Evolutionary conservation across 2,888 invertebrate species (phyloP).

Genomic region (Chironomus tentans): DNA sequence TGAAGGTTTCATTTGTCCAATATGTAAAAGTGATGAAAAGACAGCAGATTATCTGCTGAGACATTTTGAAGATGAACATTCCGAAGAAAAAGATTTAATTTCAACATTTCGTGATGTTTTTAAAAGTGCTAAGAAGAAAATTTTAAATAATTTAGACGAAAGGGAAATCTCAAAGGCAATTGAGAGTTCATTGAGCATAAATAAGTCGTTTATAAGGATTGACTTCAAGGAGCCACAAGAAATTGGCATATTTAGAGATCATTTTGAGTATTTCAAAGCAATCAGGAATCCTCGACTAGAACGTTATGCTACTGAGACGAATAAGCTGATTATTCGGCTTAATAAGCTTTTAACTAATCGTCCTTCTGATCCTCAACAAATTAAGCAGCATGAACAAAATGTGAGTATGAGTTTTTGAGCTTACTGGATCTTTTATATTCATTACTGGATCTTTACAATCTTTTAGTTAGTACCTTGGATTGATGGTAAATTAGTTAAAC

Average conservation of each 20-base stretch:
- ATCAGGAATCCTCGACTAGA: constrained; percentile 64
- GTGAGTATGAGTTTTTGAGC: constrained; percentile 37
- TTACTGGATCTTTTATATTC: background rate
- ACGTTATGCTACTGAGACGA: constrained; percentile 87
- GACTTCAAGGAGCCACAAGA: constrained; percentile 50
- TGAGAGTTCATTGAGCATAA: too few relatives aligned
- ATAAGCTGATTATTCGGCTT: constrained; percentile 86
- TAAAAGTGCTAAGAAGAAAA: constrained; percentile 84
- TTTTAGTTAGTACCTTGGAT: constrained; percentile 77
- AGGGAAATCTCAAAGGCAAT: constrained; percentile 39
- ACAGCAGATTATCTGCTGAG: constrained; percentile 71
- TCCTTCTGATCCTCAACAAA: constrained; percentile 60
- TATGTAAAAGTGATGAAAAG: constrained; percentile 84
- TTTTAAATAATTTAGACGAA: constrained; percentile 60
- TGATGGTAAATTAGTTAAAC: constrained; percentile 77
- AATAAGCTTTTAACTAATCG: constrained; percentile 80
- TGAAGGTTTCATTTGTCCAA: constrained; percentile 93
- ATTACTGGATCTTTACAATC: background rate
- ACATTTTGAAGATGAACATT: constrained; percentile 84
- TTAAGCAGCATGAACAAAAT: constrained; percentile 64
- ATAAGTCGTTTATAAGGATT: background rate
- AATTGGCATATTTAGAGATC: constrained; percentile 54
- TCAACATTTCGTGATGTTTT: constrained; percentile 74
- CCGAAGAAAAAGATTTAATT: constrained; percentile 75
- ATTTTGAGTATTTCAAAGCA: constrained; percentile 67